Evolutionary conservation across 2,113 vertebrate genomes (phyloP), one percentile per base, ranked within the genome.

Genomic region (Triplophysa rosa): DNA sequence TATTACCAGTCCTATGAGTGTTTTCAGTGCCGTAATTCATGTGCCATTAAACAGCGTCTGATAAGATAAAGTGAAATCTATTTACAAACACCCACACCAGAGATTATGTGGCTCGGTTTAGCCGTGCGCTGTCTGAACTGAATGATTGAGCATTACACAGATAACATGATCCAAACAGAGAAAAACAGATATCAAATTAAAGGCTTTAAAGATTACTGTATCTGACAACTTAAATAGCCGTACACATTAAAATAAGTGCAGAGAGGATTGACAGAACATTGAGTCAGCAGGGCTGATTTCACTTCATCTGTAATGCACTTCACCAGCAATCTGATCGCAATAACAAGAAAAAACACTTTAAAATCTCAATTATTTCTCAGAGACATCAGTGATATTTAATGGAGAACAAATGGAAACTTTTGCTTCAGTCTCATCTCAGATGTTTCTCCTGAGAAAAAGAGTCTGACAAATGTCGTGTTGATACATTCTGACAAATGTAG

Each of bases 61-160:
- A 69, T 69, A 69, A 70, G 67, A 70, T 70, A 54, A 9, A 70
- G 67, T 70, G 47, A 10, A 70, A 70, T n/a, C 67, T 26, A 33
- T 54, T 70, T 54, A 70, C 67, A 69, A 54, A 56, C 26, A 71
- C 19, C 33, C 13, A 71, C 37, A 42, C 68, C 33, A 21, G 33
- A 12, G 1, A 58, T 71, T 58, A 12, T 49, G 56, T 1, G 26
- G 68, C 68, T 56, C 11, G 68, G n/a, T 71, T 56, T 52, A 14
- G 37, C 33, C 64, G 4, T 49, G 65, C n/a, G 7, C 33, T 37
- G 33, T 67, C 65, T 45, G 42, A 45, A 12, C 42, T 16, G 49
- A 52, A 52, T 52, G 6, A 24, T 45, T 19, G 16, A n/a, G 26
- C 17, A 3, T 3, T 19, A 10, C 64, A 42, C 42, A 1, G 47